Conservation (phyloP, 2,888 invertebrate species). For the Drosophila paranaensis region DNA sequence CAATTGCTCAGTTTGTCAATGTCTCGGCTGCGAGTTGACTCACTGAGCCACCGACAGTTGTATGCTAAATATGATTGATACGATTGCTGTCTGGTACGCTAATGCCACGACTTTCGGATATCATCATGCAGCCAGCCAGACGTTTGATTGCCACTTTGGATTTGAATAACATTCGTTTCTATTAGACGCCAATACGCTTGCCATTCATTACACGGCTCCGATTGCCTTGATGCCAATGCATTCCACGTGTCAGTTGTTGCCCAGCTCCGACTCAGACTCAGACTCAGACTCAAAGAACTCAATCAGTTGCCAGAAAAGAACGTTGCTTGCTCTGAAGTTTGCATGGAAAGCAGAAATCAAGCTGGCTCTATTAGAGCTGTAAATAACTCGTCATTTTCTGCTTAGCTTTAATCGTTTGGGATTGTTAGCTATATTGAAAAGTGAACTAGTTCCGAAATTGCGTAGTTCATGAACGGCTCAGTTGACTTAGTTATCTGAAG, state of each 20-base stretch:
- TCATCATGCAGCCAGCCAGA: slow-evolving; percentile 41
- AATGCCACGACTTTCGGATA: slow-evolving; percentile 48
- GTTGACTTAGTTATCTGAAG: no score
- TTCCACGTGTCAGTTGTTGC: slow-evolving; percentile 13
- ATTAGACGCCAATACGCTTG: slow-evolving; percentile 16
- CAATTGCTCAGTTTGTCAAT: slow-evolving; percentile 38
- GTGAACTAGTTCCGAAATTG: not conserved
- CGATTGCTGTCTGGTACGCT: slow-evolving; percentile 35
- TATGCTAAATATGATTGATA: slow-evolving; percentile 80
- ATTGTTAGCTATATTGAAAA: not conserved
- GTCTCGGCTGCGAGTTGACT: slow-evolving; percentile 24
- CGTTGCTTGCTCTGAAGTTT: not conserved
- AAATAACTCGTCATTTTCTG: not conserved
- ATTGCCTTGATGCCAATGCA: slow-evolving; percentile 8
- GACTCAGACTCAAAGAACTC: slow-evolving; percentile 6
- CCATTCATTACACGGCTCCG: slow-evolving; percentile 23
- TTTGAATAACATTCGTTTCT: slow-evolving; percentile 38
- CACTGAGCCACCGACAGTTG: slow-evolving; percentile 59
- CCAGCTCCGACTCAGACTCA: not conserved
- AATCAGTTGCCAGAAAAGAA: not conserved
- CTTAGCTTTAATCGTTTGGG: not conserved
- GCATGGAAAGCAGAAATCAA: not conserved
- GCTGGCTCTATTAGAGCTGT: not conserved
- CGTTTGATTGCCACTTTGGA: slow-evolving; percentile 45
- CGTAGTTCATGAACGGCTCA: not conserved